Evolutionary conservation across 2,888 invertebrate genomes (phyloP).

Genomic region (Lamellibrachia satsuma): DNA sequence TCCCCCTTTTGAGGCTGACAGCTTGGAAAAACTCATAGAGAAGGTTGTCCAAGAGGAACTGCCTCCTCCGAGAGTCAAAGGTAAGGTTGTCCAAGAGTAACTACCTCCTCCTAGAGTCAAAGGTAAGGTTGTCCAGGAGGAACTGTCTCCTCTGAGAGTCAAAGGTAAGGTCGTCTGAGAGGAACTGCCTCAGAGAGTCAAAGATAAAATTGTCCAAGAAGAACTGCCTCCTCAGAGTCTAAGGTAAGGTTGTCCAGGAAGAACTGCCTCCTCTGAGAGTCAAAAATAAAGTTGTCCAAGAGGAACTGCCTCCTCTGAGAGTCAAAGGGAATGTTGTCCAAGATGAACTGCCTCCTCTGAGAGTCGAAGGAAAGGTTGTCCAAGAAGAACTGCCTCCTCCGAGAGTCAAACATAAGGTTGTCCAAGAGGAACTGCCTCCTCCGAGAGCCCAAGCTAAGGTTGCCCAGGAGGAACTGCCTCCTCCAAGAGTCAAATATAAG

Average conservation of each 20-base stretch:
- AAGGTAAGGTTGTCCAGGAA: slow-evolving; percentile 48
- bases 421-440: slow-evolving; percentile 48
- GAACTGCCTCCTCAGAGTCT: slow-evolving; percentile 57
- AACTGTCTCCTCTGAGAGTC: no score
- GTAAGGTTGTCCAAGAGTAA: slow-evolving; percentile 49
- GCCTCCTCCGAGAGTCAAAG: slow-evolving; percentile 62
- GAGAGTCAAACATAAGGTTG: slow-evolving; percentile 58
- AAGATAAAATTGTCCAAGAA: no score
- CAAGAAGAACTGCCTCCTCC: slow-evolving; percentile 58
- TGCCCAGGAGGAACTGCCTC: not conserved
- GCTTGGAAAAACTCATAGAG: slow-evolving; percentile 55
- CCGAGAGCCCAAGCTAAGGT: slow-evolving; percentile 61
- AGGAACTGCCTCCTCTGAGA: no score
- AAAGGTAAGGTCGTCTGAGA: slow-evolving; percentile 58
- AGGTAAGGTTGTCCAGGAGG: slow-evolving; percentile 47
- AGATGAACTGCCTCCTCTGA: not conserved
- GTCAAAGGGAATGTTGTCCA: no score
- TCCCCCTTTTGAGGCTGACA: slow-evolving; percentile 61
- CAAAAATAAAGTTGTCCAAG: no score
- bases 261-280: not conserved
- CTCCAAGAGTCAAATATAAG: no score
- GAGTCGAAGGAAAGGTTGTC: slow-evolving; percentile 58
- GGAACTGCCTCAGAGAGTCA: no score
- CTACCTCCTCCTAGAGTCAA: slow-evolving; percentile 58
- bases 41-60: slow-evolving; percentile 58